Evolutionary conservation across 2,113 vertebrate species (phyloP).

Genomic region (Mesembrinibis cayennensis): DNA sequence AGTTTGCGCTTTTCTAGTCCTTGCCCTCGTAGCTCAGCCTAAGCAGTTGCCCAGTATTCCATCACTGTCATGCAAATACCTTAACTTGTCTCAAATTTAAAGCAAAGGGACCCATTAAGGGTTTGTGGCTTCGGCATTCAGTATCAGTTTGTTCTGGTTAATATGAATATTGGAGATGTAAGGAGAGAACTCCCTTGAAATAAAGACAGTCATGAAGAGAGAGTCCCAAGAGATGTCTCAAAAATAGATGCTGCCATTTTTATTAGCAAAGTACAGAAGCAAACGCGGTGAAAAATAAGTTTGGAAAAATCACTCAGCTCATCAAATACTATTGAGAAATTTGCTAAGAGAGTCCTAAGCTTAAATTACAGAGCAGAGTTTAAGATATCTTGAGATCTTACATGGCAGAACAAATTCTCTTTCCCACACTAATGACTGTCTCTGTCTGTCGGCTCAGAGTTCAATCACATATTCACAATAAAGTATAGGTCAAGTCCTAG

Average conservation of each 20-base stretch:
- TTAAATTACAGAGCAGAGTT: conserved; percentile 19
- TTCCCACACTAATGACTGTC: conserved; percentile 39
- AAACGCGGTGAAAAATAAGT: not conserved
- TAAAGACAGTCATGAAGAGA: not conserved
- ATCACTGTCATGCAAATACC: not conserved
- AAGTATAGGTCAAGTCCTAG: conserved; percentile 60
- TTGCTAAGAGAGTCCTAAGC: not conserved
- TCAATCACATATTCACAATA: conserved; percentile 58
- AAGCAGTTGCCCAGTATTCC: not conserved
- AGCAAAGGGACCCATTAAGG: not conserved
- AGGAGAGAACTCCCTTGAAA: conserved; percentile 1
- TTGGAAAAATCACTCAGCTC: not conserved
- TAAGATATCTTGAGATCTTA: conserved; percentile 45
- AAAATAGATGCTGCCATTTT: conserved; percentile 27
- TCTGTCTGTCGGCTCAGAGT: conserved; percentile 52
- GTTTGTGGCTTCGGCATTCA: not conserved
- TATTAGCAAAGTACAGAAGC: not conserved
- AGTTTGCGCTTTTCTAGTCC: not conserved
- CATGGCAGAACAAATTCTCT: conserved; percentile 61
- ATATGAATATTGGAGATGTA: not conserved
- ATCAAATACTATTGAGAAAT: not conserved
- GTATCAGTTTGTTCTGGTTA: not conserved
- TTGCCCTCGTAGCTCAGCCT: not conserved
- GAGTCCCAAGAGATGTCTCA: not conserved
- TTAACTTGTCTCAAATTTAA: not conserved